A percentile compares a stretch with the other conserved stretches of the same genome.
Evolutionary conservation across 2,888 invertebrate genomes (phyloP).

Genomic region (Pardosa pseudoannulata): DNA sequence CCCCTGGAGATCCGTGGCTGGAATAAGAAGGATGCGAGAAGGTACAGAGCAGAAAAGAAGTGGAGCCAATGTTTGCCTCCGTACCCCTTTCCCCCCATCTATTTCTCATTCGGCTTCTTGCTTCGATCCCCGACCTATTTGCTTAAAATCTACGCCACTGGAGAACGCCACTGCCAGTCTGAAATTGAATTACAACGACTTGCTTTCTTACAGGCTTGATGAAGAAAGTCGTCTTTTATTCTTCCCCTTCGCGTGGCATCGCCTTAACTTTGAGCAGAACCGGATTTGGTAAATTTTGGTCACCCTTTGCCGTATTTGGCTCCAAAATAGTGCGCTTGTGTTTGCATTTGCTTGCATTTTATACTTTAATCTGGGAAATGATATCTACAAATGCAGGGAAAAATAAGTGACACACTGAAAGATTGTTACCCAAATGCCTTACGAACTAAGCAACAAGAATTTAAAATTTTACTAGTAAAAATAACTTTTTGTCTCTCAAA

Average conservation of each 20-base stretch:
- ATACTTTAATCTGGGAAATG: too few species aligned
- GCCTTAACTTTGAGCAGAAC: constrained; percentile 28
- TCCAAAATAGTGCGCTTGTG: background rate
- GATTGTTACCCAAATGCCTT: too few species aligned
- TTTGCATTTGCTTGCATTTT: background rate
- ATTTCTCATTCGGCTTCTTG: constrained; percentile 65
- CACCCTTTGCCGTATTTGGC: constrained; percentile 58
- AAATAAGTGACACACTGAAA: too few species aligned
- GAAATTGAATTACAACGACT: constrained; percentile 71
- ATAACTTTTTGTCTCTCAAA: too few species aligned
- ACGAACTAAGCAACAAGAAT: too few species aligned
- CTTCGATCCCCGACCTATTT: constrained; percentile 69
- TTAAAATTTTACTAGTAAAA: too few species aligned
- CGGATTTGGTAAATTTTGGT: constrained; percentile 57
- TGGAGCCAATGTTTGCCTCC: constrained; percentile 65
- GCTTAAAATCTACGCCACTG: constrained; percentile 70
- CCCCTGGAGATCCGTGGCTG: constrained; percentile 31
- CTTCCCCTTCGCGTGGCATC: constrained; percentile 11
- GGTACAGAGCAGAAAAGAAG: constrained; percentile 26
- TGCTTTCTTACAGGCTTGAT: constrained; percentile 36
- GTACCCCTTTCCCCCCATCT: constrained; percentile 62
- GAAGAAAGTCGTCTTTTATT: constrained; percentile 61
- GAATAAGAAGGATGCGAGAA: constrained; percentile 8
- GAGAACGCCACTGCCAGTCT: constrained; percentile 51
- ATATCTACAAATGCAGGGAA: too few species aligned